Conservation (phyloP, 2,888 invertebrate species). For the Stegana nigrithorax region DNA sequence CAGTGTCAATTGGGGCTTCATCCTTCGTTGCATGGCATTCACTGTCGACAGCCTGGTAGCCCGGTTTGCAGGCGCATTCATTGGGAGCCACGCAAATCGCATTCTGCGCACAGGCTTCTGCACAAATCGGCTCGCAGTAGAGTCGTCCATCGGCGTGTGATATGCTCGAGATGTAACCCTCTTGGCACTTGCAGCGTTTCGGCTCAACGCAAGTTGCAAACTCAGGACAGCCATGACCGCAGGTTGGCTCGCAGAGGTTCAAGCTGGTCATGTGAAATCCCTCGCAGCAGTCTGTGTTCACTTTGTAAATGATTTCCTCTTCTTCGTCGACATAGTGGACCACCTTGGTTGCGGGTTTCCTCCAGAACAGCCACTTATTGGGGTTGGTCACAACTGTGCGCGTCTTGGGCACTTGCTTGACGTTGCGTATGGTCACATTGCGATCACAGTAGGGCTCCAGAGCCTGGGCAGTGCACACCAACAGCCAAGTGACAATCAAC, state of each 20-base stretch:
- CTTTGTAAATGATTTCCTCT: constrained; percentile 34
- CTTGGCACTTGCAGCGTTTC: constrained; percentile 48
- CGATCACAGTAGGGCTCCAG: constrained; percentile 45
- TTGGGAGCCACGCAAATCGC: constrained; percentile 51
- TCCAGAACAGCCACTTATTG: constrained; percentile 43
- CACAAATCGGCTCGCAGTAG: constrained; percentile 55
- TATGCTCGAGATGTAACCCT: constrained; percentile 48
- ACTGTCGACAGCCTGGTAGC: constrained; percentile 29
- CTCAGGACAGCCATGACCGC: constrained; percentile 49
- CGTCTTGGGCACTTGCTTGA: constrained; percentile 43
- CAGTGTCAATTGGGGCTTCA: not conserved
- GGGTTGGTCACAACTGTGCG: constrained; percentile 35
- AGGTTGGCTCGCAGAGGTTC: constrained; percentile 52
- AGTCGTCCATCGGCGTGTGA: constrained; percentile 40
- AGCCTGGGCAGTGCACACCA: constrained; percentile 19
- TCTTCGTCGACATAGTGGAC: constrained; percentile 45
- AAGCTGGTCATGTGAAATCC: constrained; percentile 46
- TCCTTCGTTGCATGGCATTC: not conserved
- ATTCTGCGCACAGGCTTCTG: constrained; percentile 38
- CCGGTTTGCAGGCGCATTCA: constrained; percentile 48
- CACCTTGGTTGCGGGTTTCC: constrained; percentile 33
- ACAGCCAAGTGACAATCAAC: constrained; percentile 26
- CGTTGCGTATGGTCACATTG: constrained; percentile 37
- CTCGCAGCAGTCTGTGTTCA: constrained; percentile 46
- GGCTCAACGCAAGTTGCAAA: constrained; percentile 54